Evolutionary conservation across 1,140 invertebrate genomes (phyloP), one percentile per base, ranked within the genome.

Genomic region (Drosophila auraria): DNA sequence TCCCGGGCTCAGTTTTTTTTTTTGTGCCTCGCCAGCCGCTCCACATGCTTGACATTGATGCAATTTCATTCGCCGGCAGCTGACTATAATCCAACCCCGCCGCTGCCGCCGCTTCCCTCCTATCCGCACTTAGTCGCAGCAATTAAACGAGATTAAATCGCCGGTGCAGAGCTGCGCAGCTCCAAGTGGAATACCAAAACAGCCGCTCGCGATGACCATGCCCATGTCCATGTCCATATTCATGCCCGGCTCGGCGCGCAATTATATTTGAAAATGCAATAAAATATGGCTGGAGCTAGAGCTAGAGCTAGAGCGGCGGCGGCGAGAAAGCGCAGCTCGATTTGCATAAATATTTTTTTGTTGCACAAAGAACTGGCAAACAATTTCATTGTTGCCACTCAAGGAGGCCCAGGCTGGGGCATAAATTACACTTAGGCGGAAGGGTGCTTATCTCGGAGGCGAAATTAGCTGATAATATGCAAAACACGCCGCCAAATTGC

Each of bases 251-350:
- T 61, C 64, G 57, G 64, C 54, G 72, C 69, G 84, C 84, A 87
- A 87, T 87, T 87, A 87, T 89, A 89, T 87, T 87, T 89, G 80
- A 87, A 89, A 87, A 84, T 89, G 84, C 81, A 87, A 89, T 89
- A 87, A 87, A 87, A 84, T 87, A 84, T 89, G 69, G 81, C 68
- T 57, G 69, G 61, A 80, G 63, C 53, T 56, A 8, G 27, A 54
- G 51, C 30, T 54, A 15, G 53, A 54, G 20, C 20, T 20, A 20
- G 53, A 30, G 27, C 27, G 27, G 27, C 53, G 17, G 20, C 60
- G 65, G 50, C 71, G 45, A 57, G 58, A 76, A 65, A 80, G 78
- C 78, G 53, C 68, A 71, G 65, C 59, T 51, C 12, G 87, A 87
- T 87, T 89, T 87, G 81, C 84, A 87, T 87, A 87, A 87, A 87